Evolutionary conservation across 2,113 vertebrate species (phyloP), one percentile per base, ranked within the genome.

Genomic region (Zapornia atra): DNA sequence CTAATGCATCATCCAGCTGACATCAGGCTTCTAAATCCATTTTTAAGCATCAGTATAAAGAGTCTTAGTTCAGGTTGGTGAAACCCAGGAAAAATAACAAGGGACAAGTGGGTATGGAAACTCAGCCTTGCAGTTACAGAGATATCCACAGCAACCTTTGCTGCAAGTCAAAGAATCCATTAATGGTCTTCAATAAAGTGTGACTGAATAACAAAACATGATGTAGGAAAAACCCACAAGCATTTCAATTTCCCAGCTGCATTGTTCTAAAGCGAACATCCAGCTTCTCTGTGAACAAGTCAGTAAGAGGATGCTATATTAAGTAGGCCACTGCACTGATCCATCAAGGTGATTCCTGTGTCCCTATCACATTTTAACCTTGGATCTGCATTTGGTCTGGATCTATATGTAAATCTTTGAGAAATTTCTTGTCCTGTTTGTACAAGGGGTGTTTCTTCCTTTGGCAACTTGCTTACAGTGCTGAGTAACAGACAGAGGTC

Each of bases 51-150:
- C 9, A 26, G 2, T 36, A 22, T 76, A 40, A 92, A 83, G n/a
- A 77, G 77, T n/a, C 3, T 9, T 20, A 36, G 13, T 66, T 81
- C 24, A 70, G 5, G 12, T 21, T 59, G 36, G 6, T 83, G 16
- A 54, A 92, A 86, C 69, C 1, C 21, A 44, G 5, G 2, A 44
- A 81, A 84, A 92, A 44, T 72, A 11, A 5, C 6, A 57, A 44
- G 2, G 1, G 5, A 0, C 4, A 88, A 48, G 4, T 12, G 6
- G 16, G 7, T 7, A 29, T 2, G 12, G 46, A 75, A 78, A 7
- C 8, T 2, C 12, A 40, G 12, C 3, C 10, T 50, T 81, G 70
- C 24, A 16, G 8, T 66, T 82, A 44, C 17, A 65, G 38, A 44
- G 7, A 33, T 42, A 46, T 10, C 10, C 9, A 10, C 7, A 54